Evolutionary conservation across 2,888 invertebrate genomes (phyloP), one percentile per base, ranked within the genome.

Genomic region (Amphipoea oculea): DNA sequence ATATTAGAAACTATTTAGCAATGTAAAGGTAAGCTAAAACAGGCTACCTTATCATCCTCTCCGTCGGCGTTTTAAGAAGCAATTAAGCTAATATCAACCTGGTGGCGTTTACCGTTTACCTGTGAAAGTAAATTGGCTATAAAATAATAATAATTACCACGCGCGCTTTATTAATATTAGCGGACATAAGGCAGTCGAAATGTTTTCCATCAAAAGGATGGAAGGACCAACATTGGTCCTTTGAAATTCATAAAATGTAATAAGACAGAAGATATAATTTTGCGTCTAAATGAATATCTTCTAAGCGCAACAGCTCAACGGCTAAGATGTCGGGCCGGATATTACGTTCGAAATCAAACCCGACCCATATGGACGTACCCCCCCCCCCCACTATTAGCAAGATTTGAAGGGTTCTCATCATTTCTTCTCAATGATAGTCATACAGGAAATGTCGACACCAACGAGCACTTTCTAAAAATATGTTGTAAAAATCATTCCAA

Each of bases 1-100:
- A 42, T 36, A 36, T 54, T 65, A 82, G 12, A 3, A 6, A 40
- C 14, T 68, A 9, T 40, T 29, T 2, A 20, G 9, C 29, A 2
- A 1, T 29, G 4, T 45, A 4, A 23, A 42, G n/a, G 29, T 42
- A 23, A 63, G n/a, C 17, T 42, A 51, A 29, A 29, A 23, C 11
- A 7, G 17, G 29, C 23, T 45, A 36, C 36, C n/a, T n/a, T 7
- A 17, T 9, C 75, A 9, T 17, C 3, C 17, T 23, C 14, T 40
- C 60, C 45, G 45, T 48, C 45, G 23, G 54, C 54, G 69, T 60
- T 84, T 29, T 23, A 57, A 63, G 60, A 68, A 62, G 12, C 62
- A 54, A 23, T 78, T 62, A 63, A 23, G 40, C 29, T 68, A 17
- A 60, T 36, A 29, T 20, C 6, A 36, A 57, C 14, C 40, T 9